Conservation (phyloP, 1,140 invertebrate genomes). For the Tyrophagus putrescentiae region DNA sequence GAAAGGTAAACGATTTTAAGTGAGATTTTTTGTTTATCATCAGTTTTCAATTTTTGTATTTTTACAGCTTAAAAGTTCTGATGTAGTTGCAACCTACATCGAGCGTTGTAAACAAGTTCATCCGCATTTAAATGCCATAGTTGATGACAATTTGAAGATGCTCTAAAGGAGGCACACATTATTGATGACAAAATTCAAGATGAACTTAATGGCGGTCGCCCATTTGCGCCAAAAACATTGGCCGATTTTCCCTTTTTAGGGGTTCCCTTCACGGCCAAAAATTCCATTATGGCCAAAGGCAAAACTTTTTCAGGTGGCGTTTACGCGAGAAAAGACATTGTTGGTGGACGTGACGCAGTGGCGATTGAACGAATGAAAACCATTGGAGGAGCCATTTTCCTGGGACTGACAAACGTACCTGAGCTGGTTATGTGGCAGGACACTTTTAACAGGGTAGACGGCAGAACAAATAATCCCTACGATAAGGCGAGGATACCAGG, state of each 20-base stretch:
- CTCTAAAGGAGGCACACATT: conserved; percentile 51
- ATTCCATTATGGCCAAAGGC: conserved; percentile 25
- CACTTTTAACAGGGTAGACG: conserved; percentile 69
- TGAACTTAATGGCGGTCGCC: conserved; percentile 43
- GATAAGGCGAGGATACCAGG: conserved; percentile 65
- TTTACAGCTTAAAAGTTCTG: conserved; percentile 55
- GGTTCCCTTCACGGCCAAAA: conserved; percentile 27
- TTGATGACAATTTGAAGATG: conserved; percentile 55
- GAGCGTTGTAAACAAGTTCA: conserved; percentile 13
- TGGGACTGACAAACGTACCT: conserved; percentile 65
- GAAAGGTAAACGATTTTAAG: conserved; percentile 43
- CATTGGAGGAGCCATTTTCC: conserved; percentile 56
- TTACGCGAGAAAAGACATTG: conserved; percentile 35
- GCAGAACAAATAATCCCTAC: conserved; percentile 73
- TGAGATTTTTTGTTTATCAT: neutral
- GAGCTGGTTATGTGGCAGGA: conserved; percentile 74
- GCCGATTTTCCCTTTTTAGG: conserved; percentile 29
- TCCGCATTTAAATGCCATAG: conserved; percentile 53
- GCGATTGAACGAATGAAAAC: conserved; percentile 48
- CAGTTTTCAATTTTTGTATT: neutral
- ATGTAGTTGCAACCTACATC: conserved; percentile 62
- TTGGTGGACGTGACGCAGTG: conserved; percentile 47
- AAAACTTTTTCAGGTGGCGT: conserved; percentile 19
- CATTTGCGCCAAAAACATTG: conserved; percentile 33
- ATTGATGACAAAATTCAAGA: conserved; percentile 52